Evolutionary conservation across 2,888 invertebrate genomes (phyloP), one percentile per base, ranked within the genome.

Genomic region (Cotesia congregata): DNA sequence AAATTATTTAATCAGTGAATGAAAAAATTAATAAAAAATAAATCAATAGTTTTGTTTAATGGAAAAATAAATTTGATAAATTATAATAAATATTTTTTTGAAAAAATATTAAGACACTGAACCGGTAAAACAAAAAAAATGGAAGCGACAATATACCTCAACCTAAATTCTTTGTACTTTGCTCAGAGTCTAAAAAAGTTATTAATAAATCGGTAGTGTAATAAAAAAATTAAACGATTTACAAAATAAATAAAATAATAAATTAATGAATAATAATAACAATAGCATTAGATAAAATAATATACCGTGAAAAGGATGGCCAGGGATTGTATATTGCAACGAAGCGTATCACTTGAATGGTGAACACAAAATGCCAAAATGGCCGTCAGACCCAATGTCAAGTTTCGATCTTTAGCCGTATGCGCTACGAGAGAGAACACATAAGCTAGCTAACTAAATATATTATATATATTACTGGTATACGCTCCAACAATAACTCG

Each of bases 331-430:
- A 50, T 50, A 50, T 50, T 50, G 12, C 12, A 85, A 83, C 83
- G 83, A 83, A 74, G 82, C 83, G 79, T 81, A 86, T 83, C 86
- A 85, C 86, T 85, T 84, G 85, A 85, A 86, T 83, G 83, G 83
- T 85, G 85, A 87, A 86, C 86, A 87, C 86, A 86, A 86, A 85
- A 87, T 85, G 87, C 86, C 88, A 88, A 88, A 87, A 88, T 88
- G 85, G 93, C 93, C 81, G 94, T 93, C 93, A 81, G 50, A 50
- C 50, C 84, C 86, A 86, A 86, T 86, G 87, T 87, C 86, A 86
- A 86, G 86, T 84, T 81, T 82, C 80, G 79, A 77, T 80, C 77
- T 76, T 76, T 77, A 76, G 76, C 76, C 74, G 72, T 76, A 60
- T 76, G 70, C 72, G 78, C 77, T 59, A 59, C 59, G 60, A 71